Percentiles rank a stretch among this genome's conserved stretches.
Evolutionary conservation across 1,140 invertebrate species (phyloP).

Genomic region (Leptinotarsa undecemlineata): DNA sequence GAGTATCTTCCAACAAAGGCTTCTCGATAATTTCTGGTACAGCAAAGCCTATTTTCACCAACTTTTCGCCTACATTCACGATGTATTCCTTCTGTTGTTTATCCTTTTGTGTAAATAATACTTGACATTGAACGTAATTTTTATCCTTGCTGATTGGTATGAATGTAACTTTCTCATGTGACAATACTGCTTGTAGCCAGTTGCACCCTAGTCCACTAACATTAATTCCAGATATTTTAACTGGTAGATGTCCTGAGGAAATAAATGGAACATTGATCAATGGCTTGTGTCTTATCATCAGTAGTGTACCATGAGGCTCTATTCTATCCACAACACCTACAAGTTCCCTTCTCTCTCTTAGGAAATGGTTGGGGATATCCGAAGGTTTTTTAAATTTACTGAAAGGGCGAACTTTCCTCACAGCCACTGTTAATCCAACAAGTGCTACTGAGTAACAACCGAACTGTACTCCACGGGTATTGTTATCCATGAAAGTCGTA

Average conservation of each 20-base stretch:
- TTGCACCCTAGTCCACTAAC: slow-evolving; percentile 57
- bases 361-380: slow-evolving; percentile 58
- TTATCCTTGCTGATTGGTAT: slow-evolving; percentile 55
- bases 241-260: slow-evolving; percentile 54
- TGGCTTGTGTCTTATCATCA: slow-evolving; percentile 61
- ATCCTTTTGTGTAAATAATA: slow-evolving; percentile 52
- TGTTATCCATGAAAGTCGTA: slow-evolving; percentile 54
- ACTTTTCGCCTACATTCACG: slow-evolving; percentile 54
- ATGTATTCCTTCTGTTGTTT: slow-evolving; percentile 35
- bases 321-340: slow-evolving; percentile 56
- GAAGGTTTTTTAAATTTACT: slow-evolving; percentile 57
- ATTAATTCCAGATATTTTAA: slow-evolving; percentile 60
- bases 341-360: slow-evolving; percentile 55
- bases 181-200: slow-evolving; percentile 59
- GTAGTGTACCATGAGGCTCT: slow-evolving; percentile 55
- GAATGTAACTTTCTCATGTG: slow-evolving; percentile 55
- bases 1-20: slow-evolving; percentile 42
- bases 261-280: slow-evolving; percentile 54
- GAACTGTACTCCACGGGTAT: slow-evolving; percentile 57
- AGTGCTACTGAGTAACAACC: slow-evolving; percentile 60
- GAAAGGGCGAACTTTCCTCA: slow-evolving; percentile 60
- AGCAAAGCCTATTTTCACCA: slow-evolving; percentile 59
- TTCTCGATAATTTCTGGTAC: slow-evolving; percentile 46
- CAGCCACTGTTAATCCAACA: slow-evolving; percentile 56
- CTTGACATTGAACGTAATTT: slow-evolving; percentile 57